phyloP scores from a whole-genome alignment of 2,888 invertebrate species.

The Portevinia maculata region DNA sequence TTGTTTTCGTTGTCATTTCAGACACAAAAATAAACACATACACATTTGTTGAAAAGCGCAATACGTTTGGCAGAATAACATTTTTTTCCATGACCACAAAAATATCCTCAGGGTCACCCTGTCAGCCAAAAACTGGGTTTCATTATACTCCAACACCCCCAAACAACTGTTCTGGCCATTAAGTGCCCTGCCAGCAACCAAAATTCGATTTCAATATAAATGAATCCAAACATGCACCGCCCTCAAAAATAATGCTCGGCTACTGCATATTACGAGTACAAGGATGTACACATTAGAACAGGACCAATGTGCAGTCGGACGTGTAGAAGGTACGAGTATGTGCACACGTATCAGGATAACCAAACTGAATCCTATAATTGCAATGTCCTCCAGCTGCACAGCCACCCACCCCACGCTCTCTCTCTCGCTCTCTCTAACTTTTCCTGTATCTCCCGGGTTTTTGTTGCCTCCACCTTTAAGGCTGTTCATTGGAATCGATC shows the following conservation, averaged over 20 bases:
- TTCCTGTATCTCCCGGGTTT: slow-evolving; percentile 3
- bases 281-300: slow-evolving; percentile 18
- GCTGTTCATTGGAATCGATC: slow-evolving; percentile 64
- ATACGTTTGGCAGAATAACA: neutral
- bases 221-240: slow-evolving; percentile 66
- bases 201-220: slow-evolving; percentile 71
- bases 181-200: slow-evolving; percentile 53
- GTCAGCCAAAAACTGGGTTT: neutral
- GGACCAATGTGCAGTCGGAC: slow-evolving; percentile 41
- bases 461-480: slow-evolving; percentile 32
- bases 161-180: slow-evolving; percentile 42
- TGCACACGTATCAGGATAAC: slow-evolving; percentile 35
- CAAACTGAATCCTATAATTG: slow-evolving; percentile 56
- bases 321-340: slow-evolving; percentile 18
- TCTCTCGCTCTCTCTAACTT: neutral
- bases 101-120: slow-evolving; percentile 21
- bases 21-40: no score
- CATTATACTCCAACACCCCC: slow-evolving; percentile 30
- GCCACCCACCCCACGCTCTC: slow-evolving; percentile 1
- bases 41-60: no score
- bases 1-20: no score
- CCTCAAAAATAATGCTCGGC: slow-evolving; percentile 52
- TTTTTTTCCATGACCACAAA: neutral
- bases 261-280: slow-evolving; percentile 24
- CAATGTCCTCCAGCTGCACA: slow-evolving; percentile 55